Conservation (phyloP, 2,888 invertebrate species). For the Agonopterix subpropinquella region DNA sequence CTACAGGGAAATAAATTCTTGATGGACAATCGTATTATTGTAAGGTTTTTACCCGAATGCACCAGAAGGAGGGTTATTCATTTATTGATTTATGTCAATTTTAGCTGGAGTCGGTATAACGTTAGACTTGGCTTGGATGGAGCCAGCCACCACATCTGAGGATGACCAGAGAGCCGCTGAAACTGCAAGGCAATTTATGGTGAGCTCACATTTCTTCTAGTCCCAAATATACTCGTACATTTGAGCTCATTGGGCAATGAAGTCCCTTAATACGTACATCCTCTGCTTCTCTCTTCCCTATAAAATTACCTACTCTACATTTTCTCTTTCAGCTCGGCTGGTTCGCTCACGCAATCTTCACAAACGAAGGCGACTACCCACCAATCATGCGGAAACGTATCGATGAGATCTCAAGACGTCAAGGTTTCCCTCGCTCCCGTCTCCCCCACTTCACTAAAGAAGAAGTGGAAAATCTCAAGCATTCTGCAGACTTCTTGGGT, state of each 20-base stretch:
- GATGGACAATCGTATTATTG: no score
- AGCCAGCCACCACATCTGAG: conserved; percentile 49
- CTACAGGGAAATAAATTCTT: no score
- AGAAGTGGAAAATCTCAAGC: conserved; percentile 68
- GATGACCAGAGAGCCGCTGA: conserved; percentile 65
- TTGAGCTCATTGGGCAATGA: no score
- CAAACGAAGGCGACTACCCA: conserved; percentile 79
- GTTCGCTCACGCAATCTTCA: conserved; percentile 81
- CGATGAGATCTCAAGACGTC: conserved; percentile 70
- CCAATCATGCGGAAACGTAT: conserved; percentile 77
- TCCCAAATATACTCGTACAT: no score
- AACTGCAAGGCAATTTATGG: conserved; percentile 54
- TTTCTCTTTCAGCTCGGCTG: conserved; percentile 73
- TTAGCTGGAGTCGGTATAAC: conserved; percentile 47
- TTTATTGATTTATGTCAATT: conserved; percentile 8
- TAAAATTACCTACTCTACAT: neutral
- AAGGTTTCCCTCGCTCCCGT: conserved; percentile 76
- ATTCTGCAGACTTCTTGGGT: conserved; percentile 83
- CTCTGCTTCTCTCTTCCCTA: neutral
- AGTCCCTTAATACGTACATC: no score
- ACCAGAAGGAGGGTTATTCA: no score
- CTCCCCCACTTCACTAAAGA: conserved; percentile 76
- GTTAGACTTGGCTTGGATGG: conserved; percentile 56
- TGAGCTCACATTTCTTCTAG: conserved; percentile 22
- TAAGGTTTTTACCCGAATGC: no score